These are phyloP conservation scores for Tachina fera DNA, from an alignment of 2,888 invertebrate species.

Conservation along the genomic window DNA sequence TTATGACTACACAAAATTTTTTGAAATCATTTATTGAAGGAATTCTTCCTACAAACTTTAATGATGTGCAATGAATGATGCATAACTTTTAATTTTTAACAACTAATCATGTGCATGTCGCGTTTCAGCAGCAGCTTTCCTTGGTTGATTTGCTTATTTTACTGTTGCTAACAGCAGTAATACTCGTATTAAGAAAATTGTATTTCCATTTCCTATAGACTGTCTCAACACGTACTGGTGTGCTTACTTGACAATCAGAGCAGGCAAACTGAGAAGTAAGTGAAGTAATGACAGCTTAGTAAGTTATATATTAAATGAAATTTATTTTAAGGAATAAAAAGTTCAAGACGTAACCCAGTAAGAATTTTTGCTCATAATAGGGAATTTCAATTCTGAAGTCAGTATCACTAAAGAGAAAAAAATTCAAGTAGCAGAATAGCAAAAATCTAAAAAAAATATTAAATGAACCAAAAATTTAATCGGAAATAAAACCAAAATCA, in stretches of 20 bases:
- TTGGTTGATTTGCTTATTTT: conserved; percentile 12
- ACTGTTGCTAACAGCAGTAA: neutral
- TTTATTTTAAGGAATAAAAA: conserved; percentile 4
- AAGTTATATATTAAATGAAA: conserved; percentile 31
- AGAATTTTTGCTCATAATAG: neutral
- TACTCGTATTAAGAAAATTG: neutral
- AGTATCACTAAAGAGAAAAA: no score
- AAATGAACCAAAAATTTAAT: no score
- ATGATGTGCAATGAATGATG: neutral
- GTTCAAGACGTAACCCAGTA: neutral
- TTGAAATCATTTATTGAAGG: neutral
- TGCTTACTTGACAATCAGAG: conserved; percentile 53
- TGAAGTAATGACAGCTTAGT: conserved; percentile 9
- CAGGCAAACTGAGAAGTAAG: conserved; percentile 29
- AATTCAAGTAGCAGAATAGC: no score
- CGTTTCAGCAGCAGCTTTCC: conserved; percentile 56
- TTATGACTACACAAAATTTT: neutral
- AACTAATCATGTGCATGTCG: conserved; percentile 67
- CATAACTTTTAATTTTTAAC: conserved; percentile 45
- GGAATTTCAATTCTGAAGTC: no score
- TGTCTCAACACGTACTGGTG: conserved; percentile 51
- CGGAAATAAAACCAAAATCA: no score
- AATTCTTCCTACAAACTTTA: neutral
- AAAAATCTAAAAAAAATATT: no score
- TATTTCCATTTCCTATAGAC: conserved; percentile 9